phyloP scores from a whole-genome alignment of 2,113 vertebrate species.

The Diphyllodes magnificus region DNA sequence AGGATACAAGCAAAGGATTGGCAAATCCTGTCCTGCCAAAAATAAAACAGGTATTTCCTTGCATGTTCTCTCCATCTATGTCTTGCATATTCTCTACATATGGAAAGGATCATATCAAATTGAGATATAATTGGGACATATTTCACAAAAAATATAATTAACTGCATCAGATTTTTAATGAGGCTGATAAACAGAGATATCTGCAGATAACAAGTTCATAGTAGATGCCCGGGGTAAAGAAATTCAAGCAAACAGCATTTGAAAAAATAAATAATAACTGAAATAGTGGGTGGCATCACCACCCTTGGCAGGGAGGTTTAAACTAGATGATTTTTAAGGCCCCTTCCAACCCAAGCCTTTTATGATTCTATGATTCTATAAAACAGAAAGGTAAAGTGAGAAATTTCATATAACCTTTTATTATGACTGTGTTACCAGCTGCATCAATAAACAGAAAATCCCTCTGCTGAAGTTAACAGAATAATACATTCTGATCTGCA shows the following conservation, averaged over 20 bases:
- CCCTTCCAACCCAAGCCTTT: background rate
- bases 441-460: conserved; percentile 27
- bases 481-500: conserved; percentile 1
- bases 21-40: background rate
- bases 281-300: background rate
- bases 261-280: background rate
- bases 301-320: too few species aligned
- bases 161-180: background rate
- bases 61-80: background rate
- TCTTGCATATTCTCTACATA: background rate
- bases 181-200: background rate
- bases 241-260: background rate
- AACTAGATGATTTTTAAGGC: background rate
- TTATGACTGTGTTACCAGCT: background rate
- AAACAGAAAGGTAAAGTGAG: background rate
- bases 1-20: background rate
- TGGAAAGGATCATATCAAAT: fast-evolving
- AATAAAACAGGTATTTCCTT: background rate
- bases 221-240: background rate
- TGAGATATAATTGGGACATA: background rate
- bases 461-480: background rate
- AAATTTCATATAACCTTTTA: background rate
- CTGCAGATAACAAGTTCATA: background rate
- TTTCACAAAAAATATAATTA: background rate
- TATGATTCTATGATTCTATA: background rate